phyloP scores from a whole-genome alignment of 2,888 invertebrate genomes.

The Sinopyrophorus schimmeli region DNA sequence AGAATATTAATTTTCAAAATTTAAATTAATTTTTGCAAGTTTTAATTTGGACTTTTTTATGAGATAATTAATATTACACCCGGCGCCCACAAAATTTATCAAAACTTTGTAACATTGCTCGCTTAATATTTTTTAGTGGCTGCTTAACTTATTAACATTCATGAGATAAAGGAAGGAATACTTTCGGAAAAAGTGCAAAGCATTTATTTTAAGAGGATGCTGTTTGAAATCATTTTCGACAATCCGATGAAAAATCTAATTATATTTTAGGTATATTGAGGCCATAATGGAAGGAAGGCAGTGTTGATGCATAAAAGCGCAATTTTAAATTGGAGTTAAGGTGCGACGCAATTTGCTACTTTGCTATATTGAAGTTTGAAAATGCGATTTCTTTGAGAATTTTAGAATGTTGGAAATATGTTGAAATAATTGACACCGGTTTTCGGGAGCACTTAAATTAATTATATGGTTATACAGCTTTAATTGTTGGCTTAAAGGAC shows the following conservation, averaged over 20 bases:
- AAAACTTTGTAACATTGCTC: conserved; percentile 17
- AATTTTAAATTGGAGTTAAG: no score
- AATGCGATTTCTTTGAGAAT: no score
- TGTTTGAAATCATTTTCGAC: conserved; percentile 6
- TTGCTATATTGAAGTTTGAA: no score
- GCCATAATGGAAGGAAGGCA: conserved; percentile 14
- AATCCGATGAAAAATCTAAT: conserved; percentile 16
- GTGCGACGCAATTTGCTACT: no score
- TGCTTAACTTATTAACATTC: conserved; percentile 20
- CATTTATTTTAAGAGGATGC: conserved; percentile 9
- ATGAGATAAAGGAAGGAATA: conserved; percentile 7
- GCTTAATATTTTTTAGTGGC: conserved; percentile 12
- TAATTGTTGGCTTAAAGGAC: no score
- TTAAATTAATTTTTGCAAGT: conserved; percentile 11
- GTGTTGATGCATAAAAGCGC: no score
- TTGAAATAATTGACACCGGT: no score
- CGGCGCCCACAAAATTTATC: conserved; percentile 18
- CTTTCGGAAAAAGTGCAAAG: conserved; percentile 19
- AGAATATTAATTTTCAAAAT: conserved; percentile 13
- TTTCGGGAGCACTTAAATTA: no score
- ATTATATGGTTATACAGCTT: no score
- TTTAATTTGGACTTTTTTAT: conserved; percentile 23
- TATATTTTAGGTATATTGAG: conserved; percentile 20
- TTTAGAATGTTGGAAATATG: no score
- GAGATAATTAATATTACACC: conserved; percentile 19